A percentile compares a stretch with the other conserved stretches of the same genome.
phyloP scores from a whole-genome alignment of 2,888 invertebrate species.

The Maniola hyperantus region DNA sequence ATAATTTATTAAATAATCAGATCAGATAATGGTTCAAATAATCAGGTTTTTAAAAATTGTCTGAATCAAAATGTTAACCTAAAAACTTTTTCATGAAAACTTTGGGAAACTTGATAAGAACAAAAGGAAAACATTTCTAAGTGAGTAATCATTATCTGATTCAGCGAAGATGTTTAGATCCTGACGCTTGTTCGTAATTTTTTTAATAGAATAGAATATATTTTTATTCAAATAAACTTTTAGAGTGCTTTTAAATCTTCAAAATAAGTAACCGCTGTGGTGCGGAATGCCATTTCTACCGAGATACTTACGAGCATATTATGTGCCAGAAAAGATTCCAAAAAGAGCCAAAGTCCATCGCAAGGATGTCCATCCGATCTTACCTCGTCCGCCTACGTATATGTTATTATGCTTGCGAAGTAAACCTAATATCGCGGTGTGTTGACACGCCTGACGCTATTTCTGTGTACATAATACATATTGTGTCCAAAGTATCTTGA shows the following conservation, averaged over 20 bases:
- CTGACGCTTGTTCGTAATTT: too few species aligned
- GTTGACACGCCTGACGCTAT: slow-evolving; percentile 19
- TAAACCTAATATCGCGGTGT: slow-evolving; percentile 22
- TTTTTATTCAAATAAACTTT: too few species aligned
- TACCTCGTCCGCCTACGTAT: slow-evolving; percentile 47
- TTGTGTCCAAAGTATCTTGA: not conserved
- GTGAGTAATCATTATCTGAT: too few species aligned
- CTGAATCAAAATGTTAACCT: not conserved
- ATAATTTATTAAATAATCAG: not conserved
- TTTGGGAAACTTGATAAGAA: too few species aligned
- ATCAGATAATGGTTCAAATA: too few species aligned
- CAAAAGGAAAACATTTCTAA: too few species aligned
- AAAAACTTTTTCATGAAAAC: not conserved
- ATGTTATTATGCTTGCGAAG: slow-evolving; percentile 42
- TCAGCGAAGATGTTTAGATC: too few species aligned
- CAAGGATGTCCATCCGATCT: slow-evolving; percentile 23
- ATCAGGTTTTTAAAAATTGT: too few species aligned
- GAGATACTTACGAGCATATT: slow-evolving; percentile 36
- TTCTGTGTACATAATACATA: not conserved
- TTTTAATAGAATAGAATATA: too few species aligned
- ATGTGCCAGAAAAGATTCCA: not conserved
- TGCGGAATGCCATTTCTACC: too few species aligned
- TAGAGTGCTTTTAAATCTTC: too few species aligned
- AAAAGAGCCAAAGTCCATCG: slow-evolving; percentile 29
- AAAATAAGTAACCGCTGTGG: too few species aligned